Conservation (phyloP, 2,888 invertebrate species). For the Geophilus truncorum region DNA sequence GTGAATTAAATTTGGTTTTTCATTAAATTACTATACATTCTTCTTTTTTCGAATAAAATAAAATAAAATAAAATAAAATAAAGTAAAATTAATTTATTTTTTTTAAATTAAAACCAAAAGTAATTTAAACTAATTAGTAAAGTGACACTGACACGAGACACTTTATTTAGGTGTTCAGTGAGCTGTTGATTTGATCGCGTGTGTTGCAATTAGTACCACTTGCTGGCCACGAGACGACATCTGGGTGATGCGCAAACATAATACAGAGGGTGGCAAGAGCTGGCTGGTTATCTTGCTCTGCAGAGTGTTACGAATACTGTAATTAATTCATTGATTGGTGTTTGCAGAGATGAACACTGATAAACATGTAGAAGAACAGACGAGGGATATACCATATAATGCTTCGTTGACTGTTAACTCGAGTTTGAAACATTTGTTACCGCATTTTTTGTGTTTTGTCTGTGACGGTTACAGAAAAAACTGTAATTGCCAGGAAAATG, state of each 20-base stretch:
- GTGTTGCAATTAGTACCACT: conserved; percentile 2
- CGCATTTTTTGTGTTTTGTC: not conserved
- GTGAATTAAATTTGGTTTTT: too few species aligned
- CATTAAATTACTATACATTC: too few species aligned
- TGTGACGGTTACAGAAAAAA: too few species aligned
- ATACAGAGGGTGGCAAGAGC: not conserved
- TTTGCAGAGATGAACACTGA: conserved; percentile 8
- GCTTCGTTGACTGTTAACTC: not conserved
- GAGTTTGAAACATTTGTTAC: not conserved
- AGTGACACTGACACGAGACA: not conserved
- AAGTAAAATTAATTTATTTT: too few species aligned
- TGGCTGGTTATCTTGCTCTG: conserved; percentile 11
- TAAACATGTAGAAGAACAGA: conserved; percentile 11
- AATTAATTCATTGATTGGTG: conserved; percentile 8
- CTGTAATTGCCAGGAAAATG: too few species aligned
- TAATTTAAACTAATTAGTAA: too few species aligned
- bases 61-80: too few species aligned
- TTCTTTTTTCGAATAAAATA: too few species aligned
- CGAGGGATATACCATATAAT: not conserved
- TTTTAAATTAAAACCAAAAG: too few species aligned
- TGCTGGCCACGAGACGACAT: not conserved
- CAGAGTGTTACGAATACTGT: conserved; percentile 5
- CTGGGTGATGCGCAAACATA: not conserved
- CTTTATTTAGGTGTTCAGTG: not conserved
- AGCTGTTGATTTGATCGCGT: not conserved